Base-by-base conservation (phyloP, 2,113 vertebrate genomes). In the Saccopteryx leptura region DNA sequence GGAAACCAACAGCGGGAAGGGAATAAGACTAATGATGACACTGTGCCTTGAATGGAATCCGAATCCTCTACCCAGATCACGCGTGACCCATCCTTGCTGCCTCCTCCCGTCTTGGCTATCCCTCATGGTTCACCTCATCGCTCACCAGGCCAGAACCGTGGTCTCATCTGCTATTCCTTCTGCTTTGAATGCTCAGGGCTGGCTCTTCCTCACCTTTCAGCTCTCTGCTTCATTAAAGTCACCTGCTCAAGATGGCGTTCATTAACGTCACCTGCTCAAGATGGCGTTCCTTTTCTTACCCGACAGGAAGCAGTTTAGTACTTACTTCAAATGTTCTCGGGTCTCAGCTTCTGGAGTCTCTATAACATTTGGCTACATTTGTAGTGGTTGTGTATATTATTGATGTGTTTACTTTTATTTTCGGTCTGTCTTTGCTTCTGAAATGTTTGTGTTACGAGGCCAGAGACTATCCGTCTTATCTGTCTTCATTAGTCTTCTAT, bases 401-500 rank as follows among this genome's bases (percentile, higher is more conserved):
- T 48, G 46, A 24, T 61, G 9, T 90, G 12, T 74, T 48, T 80
- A 75, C 46, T 85, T 88, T 52, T 63, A 56, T n/a, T 96, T 91
- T 46, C 28, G 5, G 26, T 78, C 80, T 78, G 54, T 58, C 65
- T 86, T 50, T 23, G 18, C 78, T 58, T 66, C 61, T 81, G 72
- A 82, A 92, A 33, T 28, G 14, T 72, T 79, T 58, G 65, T 78
- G 72, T 83, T 61, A 8, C 12, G 48, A 94, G 15, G 54, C 60
- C 68, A 93, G 33, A 74, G 24, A 84, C 58, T n/a, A 4, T 48
- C 54, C n/a, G 17, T 78, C 78, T 85, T n/a, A 4, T 48, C 54
- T n/a, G 17, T 78, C 78, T 85, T 91, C 56, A 54, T 84, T 17
- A 72, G 69, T 78, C 56, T 33, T 58, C 0, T 66, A 56, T 19